Evolutionary conservation across 2,797 vertebrate genomes (phyloP).

Genomic region (Knipowitschia caucasica): DNA sequence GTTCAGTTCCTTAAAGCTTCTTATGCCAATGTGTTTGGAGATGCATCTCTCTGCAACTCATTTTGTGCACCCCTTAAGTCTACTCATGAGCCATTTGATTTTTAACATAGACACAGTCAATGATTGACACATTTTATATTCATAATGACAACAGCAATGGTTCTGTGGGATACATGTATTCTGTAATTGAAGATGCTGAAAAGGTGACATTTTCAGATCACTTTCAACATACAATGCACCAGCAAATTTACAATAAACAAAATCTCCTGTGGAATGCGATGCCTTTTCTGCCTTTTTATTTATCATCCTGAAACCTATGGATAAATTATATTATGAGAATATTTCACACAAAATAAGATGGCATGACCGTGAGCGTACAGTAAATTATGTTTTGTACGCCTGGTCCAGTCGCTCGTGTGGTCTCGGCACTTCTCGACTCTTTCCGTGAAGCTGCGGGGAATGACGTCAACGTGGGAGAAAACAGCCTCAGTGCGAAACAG

Average conservation of each 20-base stretch:
- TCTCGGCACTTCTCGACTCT: conserved; percentile 24
- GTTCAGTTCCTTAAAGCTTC: conserved; percentile 94
- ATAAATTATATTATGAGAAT: too few relatives aligned
- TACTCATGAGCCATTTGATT: not conserved
- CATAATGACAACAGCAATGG: not conserved
- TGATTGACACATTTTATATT: too few relatives aligned
- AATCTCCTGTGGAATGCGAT: too few relatives aligned
- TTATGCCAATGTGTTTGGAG: conserved; percentile 88
- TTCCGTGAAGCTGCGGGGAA: conserved; percentile 51
- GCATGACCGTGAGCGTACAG: too few relatives aligned
- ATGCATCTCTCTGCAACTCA: conserved; percentile 73
- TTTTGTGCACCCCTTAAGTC: conserved; percentile 60
- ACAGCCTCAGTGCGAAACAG: conserved; percentile 8
- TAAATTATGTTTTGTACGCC: too few relatives aligned
- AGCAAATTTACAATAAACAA: too few relatives aligned
- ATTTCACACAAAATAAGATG: too few relatives aligned
- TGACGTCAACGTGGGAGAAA: conserved; percentile 42
- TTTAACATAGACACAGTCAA: not conserved
- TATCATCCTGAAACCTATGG: too few relatives aligned
- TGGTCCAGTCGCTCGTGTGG: conserved; percentile 13
- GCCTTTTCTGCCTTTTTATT: too few relatives aligned
- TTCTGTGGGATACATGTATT: not conserved
- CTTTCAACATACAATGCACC: too few relatives aligned
- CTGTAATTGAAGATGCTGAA: not conserved
- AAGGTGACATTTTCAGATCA: too few relatives aligned